Conservation (phyloP, 2,797 vertebrate genomes). For the Pagetopsis macropterus region DNA sequence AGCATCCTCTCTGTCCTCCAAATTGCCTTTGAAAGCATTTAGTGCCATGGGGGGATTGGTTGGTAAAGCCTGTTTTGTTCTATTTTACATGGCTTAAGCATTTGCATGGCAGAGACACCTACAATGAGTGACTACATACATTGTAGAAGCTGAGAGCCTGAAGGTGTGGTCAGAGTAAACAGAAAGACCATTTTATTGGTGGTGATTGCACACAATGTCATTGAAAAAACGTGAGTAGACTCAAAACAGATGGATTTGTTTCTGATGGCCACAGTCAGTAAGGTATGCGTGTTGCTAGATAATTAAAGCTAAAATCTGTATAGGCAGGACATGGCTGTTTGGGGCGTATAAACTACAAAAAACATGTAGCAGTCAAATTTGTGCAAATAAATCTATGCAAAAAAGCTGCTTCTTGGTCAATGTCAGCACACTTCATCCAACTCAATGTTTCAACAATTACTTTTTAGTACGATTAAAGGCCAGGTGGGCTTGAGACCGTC, state of each 20-base stretch:
- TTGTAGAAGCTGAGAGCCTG: conserved; percentile 14
- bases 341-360: background rate
- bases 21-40: conserved; percentile 66
- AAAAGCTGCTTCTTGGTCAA: background rate
- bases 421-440: background rate
- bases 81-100: conserved; percentile 34
- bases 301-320: background rate
- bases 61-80: conserved; percentile 43
- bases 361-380: background rate
- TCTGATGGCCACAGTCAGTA: background rate
- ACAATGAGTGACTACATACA: conserved; percentile 13
- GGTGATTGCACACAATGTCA: background rate
- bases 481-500: background rate
- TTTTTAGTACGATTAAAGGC: conserved; percentile 1
- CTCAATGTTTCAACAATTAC: background rate
- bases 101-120: conserved; percentile 32
- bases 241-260: background rate
- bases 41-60: conserved; percentile 17
- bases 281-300: background rate
- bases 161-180: conserved; percentile 2
- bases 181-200: background rate
- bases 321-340: background rate
- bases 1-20: conserved; percentile 76
- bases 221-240: background rate
- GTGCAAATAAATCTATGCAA: background rate